Percentiles rank a stretch among this genome's conserved stretches.
These are phyloP conservation scores for Therioaphis trifolii DNA, from an alignment of 2,888 invertebrate genomes.

Conservation along the genomic window DNA sequence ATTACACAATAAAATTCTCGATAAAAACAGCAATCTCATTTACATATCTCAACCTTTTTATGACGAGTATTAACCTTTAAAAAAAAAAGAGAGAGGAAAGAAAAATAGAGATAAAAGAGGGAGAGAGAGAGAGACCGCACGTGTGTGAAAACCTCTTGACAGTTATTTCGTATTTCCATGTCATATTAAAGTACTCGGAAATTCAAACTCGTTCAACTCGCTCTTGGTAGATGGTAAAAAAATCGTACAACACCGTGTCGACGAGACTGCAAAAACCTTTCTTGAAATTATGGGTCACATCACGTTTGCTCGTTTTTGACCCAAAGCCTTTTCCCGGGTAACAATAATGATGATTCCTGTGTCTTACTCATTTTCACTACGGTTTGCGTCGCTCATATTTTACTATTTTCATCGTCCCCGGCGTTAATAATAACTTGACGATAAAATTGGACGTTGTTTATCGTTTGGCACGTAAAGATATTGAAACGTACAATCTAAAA, in stretches of 20 bases:
- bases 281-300: slow-evolving; percentile 41
- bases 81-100: not conserved
- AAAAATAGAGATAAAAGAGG: not conserved
- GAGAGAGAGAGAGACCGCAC: too few relatives aligned
- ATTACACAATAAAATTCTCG: not conserved
- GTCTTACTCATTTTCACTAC: not conserved
- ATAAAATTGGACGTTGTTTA: too few relatives aligned
- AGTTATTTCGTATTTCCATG: slow-evolving; percentile 44
- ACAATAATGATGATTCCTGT: not conserved
- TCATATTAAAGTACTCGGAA: slow-evolving; percentile 17
- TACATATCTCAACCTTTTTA: slow-evolving; percentile 1
- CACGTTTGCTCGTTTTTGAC: slow-evolving; percentile 40
- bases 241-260: not conserved
- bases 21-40: slow-evolving; percentile 18
- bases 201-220: slow-evolving; percentile 57
- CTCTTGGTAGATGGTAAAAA: slow-evolving; percentile 21
- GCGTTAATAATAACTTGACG: too few relatives aligned
- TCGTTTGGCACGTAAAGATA: too few relatives aligned
- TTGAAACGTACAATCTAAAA: too few relatives aligned
- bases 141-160: slow-evolving; percentile 7
- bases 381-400: not conserved
- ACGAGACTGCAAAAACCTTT: slow-evolving; percentile 24
- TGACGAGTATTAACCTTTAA: not conserved
- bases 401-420: not conserved
- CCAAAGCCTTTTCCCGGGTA: not conserved